These are phyloP conservation scores for Porites evermanni DNA, from an alignment of 92 coral and sea anemone genomes.

Conservation along the genomic window DNA sequence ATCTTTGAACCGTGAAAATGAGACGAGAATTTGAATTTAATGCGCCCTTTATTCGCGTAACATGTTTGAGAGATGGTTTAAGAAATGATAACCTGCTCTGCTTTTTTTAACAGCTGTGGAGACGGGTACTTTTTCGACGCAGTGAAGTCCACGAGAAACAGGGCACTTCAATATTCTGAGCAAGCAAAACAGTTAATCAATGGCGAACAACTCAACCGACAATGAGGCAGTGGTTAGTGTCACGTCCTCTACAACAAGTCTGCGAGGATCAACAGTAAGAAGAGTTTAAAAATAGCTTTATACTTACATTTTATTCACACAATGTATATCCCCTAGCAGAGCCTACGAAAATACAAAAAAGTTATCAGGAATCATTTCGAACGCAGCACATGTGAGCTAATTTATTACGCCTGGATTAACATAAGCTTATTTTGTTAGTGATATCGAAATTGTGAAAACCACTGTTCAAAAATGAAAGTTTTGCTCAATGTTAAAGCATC, in stretches of 20 bases:
- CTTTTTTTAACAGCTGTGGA: constrained; percentile 12
- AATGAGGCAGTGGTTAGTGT: constrained; percentile 9
- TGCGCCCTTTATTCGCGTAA: constrained; percentile 2
- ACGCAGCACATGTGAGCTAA: not conserved
- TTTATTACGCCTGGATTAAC: not conserved
- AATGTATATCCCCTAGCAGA: not conserved
- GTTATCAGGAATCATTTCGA: not conserved
- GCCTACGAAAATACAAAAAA: constrained; percentile 1
- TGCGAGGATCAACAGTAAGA: constrained; percentile 13
- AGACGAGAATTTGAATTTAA: constrained; percentile 40
- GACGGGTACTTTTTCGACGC: not conserved
- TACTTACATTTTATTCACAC: not conserved
- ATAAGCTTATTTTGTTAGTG: too few species aligned
- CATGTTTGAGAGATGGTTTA: not conserved
- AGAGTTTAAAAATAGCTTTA: not conserved
- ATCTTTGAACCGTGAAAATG: not conserved
- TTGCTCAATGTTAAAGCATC: not conserved
- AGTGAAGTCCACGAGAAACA: not conserved
- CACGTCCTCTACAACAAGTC: not conserved
- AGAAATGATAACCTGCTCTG: not conserved
- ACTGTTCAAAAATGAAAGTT: not conserved
- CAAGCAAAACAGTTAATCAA: not conserved
- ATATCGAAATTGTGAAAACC: too few species aligned
- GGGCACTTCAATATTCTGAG: not conserved
- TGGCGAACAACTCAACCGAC: constrained; percentile 37